These are phyloP conservation scores for Nebria brevicollis DNA, from an alignment of 2,888 invertebrate species.

Conservation along the genomic window DNA sequence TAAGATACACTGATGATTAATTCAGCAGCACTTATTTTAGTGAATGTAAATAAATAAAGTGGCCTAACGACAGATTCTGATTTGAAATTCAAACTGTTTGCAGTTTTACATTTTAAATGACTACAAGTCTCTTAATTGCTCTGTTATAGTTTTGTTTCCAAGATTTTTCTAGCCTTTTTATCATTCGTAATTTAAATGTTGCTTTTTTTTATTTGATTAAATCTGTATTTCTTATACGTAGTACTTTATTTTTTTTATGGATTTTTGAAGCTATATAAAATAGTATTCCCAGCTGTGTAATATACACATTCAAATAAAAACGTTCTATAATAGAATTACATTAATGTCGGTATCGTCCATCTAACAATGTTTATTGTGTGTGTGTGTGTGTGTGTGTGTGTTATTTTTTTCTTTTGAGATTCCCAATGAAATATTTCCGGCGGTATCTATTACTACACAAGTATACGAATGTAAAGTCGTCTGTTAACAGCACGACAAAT, in stretches of 20 bases:
- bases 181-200: not conserved
- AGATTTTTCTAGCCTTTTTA: not conserved
- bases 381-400: not conserved
- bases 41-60: not conserved
- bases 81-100: not conserved
- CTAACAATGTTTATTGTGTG: not conserved
- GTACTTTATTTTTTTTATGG: too few species aligned
- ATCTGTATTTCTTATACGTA: too few species aligned
- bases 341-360: not conserved
- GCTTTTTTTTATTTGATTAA: not conserved
- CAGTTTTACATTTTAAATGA: not conserved
- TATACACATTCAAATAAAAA: not conserved
- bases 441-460: slow-evolving; percentile 42
- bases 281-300: not conserved
- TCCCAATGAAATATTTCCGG: slow-evolving; percentile 30
- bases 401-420: not conserved
- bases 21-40: not conserved
- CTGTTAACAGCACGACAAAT: slow-evolving; percentile 43
- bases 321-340: not conserved
- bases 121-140: not conserved
- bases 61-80: not conserved
- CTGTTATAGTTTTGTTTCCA: not conserved
- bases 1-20: not conserved
- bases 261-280: too few species aligned
- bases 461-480: slow-evolving; percentile 38